These are phyloP conservation scores for Urocolius indicus DNA, from an alignment of 2,113 vertebrate genomes.

Conservation along the genomic window DNA sequence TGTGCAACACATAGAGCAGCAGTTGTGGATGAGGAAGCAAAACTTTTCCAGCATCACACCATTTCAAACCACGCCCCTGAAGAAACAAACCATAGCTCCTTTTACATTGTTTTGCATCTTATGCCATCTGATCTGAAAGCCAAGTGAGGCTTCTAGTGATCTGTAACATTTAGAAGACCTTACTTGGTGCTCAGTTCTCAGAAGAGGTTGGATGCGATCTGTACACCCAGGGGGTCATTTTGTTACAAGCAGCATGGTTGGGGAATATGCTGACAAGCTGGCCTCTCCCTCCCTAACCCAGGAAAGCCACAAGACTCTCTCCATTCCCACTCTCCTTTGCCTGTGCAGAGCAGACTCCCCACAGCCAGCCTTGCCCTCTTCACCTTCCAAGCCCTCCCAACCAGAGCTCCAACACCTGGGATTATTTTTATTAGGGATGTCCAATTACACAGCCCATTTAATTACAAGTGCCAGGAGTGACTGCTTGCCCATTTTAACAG, in stretches of 20 bases:
- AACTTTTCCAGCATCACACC: not conserved
- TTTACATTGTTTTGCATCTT: not conserved
- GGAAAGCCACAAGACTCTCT: not conserved
- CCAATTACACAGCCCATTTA: constrained; percentile 10
- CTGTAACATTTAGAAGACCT: rapidly evolving
- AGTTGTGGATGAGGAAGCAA: not conserved
- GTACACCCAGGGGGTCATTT: not conserved
- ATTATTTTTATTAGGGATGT: not conserved
- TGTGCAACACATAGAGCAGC: not conserved
- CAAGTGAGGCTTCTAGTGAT: not conserved
- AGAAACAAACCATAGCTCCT: not conserved
- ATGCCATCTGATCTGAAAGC: not conserved
- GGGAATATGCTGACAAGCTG: rapidly evolving
- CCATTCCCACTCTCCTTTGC: rapidly evolving
- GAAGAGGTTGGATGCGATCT: no score
- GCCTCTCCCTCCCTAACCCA: not conserved
- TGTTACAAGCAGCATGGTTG: rapidly evolving
- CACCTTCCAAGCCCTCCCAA: not conserved
- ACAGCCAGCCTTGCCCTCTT: not conserved
- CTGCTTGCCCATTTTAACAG: not conserved
- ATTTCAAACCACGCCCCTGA: not conserved
- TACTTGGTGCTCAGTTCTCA: not conserved
- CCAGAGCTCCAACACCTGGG: not conserved
- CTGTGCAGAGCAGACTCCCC: not conserved
- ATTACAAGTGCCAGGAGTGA: not conserved